Evolutionary conservation across 1,140 invertebrate genomes (phyloP).

Genomic region (Drosophila grimshawi): DNA sequence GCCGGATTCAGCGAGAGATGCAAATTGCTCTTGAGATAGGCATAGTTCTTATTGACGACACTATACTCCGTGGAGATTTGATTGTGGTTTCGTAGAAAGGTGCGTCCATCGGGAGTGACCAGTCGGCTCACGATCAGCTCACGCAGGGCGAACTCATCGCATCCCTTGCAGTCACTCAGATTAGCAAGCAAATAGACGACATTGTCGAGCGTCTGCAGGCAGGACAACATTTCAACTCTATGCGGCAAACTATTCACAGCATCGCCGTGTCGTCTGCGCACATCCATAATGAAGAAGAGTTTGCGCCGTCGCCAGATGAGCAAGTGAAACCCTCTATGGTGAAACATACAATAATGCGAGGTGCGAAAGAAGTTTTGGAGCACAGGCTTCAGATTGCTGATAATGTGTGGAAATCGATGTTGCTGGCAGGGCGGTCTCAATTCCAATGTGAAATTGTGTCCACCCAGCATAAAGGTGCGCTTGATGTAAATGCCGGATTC

Average conservation of each 20-base stretch:
- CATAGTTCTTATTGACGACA: slow-evolving; percentile 66
- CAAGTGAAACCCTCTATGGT: slow-evolving; percentile 44
- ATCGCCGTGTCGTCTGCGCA: slow-evolving; percentile 38
- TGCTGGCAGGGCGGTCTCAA: slow-evolving; percentile 40
- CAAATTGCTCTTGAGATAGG: slow-evolving; percentile 58
- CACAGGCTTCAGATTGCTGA: slow-evolving; percentile 37
- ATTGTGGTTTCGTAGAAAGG: slow-evolving; percentile 48
- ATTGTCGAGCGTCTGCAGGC: slow-evolving; percentile 57
- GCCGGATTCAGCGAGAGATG: slow-evolving; percentile 56
- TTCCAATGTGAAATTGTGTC: slow-evolving; percentile 63
- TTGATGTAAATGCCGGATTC: slow-evolving; percentile 33
- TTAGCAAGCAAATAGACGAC: slow-evolving; percentile 55
- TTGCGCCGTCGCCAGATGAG: slow-evolving; percentile 62
- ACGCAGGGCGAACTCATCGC: slow-evolving; percentile 55
- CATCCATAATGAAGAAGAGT: slow-evolving; percentile 62
- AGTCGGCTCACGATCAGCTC: slow-evolving; percentile 70
- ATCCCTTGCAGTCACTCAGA: slow-evolving; percentile 34
- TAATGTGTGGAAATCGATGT: slow-evolving; percentile 26
- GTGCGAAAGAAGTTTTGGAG: slow-evolving; percentile 56
- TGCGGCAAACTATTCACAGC: slow-evolving; percentile 26
- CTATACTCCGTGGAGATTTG: slow-evolving; percentile 45
- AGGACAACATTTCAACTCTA: slow-evolving; percentile 55
- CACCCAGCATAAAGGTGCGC: slow-evolving; percentile 61
- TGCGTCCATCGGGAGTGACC: slow-evolving; percentile 56
- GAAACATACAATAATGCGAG: slow-evolving; percentile 58